These are phyloP conservation scores for Cecropterus lyciades DNA, from an alignment of 1,140 invertebrate genomes.

Conservation along the genomic window DNA sequence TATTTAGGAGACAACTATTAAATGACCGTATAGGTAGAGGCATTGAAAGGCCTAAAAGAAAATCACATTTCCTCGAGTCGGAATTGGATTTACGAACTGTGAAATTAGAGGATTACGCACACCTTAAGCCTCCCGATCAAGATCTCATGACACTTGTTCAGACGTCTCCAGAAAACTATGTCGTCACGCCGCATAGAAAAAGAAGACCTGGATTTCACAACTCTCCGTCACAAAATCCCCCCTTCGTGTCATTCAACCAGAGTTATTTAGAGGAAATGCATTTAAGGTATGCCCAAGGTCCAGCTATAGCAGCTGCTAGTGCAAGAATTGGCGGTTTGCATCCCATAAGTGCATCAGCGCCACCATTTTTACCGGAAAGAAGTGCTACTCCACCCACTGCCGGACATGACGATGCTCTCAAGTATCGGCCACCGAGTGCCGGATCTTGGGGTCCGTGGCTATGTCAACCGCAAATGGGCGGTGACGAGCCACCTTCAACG, in stretches of 20 bases:
- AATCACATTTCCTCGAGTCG: constrained; percentile 86
- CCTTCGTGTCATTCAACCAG: constrained; percentile 91
- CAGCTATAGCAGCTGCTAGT: constrained; percentile 65
- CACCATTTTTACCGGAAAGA: constrained; percentile 87
- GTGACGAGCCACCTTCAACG: constrained; percentile 83
- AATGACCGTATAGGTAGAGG: constrained; percentile 84
- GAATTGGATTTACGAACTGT: constrained; percentile 85
- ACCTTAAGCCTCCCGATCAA: constrained; percentile 86
- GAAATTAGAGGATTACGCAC: constrained; percentile 85
- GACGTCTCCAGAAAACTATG: constrained; percentile 89
- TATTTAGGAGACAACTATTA: constrained; percentile 74
- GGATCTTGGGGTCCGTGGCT: constrained; percentile 90
- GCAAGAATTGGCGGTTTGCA: constrained; percentile 84
- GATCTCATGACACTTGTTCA: constrained; percentile 87
- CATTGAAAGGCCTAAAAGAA: constrained; percentile 86
- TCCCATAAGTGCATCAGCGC: constrained; percentile 88
- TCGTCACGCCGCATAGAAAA: constrained; percentile 93
- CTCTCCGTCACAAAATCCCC: constrained; percentile 92
- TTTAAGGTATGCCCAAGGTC: constrained; percentile 79
- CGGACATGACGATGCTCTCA: constrained; percentile 85
- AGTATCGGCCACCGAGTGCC: constrained; percentile 89
- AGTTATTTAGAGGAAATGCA: constrained; percentile 88
- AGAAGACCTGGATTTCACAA: constrained; percentile 93
- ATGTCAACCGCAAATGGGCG: constrained; percentile 86
- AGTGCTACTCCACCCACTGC: constrained; percentile 85